phyloP scores from a whole-genome alignment of 2,113 vertebrate species.

The Turdus rufiventris region DNA sequence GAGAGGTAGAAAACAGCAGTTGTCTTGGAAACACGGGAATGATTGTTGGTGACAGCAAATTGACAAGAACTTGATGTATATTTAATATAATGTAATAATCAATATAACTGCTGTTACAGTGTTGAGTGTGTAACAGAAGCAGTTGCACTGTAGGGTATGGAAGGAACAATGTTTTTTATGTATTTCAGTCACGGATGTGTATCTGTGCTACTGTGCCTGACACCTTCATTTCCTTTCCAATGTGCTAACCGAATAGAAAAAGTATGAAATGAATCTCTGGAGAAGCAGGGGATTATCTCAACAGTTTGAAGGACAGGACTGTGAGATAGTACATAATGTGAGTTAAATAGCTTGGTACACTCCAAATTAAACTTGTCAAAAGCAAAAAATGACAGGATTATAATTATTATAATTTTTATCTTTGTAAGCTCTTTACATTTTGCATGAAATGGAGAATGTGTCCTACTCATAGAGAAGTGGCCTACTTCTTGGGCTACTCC shows the following conservation, averaged over 20 bases:
- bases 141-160: background rate
- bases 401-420: background rate
- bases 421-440: background rate
- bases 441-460: background rate
- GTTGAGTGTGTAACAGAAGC: background rate
- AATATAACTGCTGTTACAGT: background rate
- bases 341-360: background rate
- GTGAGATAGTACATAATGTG: background rate
- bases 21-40: background rate
- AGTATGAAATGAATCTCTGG: background rate
- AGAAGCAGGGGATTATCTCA: background rate
- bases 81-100: background rate
- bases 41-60: background rate
- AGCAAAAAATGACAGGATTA: background rate
- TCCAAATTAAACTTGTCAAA: background rate
- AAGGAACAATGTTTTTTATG: background rate
- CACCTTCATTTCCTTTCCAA: background rate
- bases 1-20: background rate
- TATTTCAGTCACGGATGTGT: background rate
- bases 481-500: background rate
- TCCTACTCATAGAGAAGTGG: background rate
- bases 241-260: background rate
- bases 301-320: background rate
- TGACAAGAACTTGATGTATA: background rate
- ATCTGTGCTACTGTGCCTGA: background rate